phyloP scores from a whole-genome alignment of 1,140 invertebrate genomes.

The Bombus balteatus region DNA sequence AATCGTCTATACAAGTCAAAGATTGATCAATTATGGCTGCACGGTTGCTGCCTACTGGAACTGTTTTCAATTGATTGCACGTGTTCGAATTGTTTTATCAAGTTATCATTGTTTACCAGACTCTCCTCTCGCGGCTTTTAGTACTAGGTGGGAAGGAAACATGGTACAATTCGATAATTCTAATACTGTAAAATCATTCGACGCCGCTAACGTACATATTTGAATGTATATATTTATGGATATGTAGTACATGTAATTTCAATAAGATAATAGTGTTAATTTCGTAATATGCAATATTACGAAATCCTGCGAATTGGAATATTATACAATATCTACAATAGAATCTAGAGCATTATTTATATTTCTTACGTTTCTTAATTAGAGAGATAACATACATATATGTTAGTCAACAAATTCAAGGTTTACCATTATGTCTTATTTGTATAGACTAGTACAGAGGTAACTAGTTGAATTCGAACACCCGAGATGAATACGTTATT shows the following conservation, averaged over 20 bases:
- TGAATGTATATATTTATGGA: neutral
- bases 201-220: neutral
- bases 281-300: neutral
- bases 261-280: neutral
- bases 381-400: neutral
- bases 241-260: neutral
- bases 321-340: neutral
- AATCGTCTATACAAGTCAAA: constrained; percentile 66
- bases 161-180: constrained; percentile 3
- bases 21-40: constrained; percentile 71
- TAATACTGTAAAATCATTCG: neutral
- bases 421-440: neutral
- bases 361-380: neutral
- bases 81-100: constrained; percentile 57
- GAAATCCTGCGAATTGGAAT: neutral
- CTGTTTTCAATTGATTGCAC: constrained; percentile 74
- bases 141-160: neutral
- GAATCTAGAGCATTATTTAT: neutral
- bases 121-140: neutral
- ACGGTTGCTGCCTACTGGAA: constrained; percentile 56
- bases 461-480: neutral
- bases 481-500: neutral
- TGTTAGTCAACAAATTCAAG: neutral
- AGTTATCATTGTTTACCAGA: constrained; percentile 68
- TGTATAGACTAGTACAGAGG: neutral